Conservation (phyloP, 1,140 invertebrate species). For the Choristoneura fumiferana region DNA sequence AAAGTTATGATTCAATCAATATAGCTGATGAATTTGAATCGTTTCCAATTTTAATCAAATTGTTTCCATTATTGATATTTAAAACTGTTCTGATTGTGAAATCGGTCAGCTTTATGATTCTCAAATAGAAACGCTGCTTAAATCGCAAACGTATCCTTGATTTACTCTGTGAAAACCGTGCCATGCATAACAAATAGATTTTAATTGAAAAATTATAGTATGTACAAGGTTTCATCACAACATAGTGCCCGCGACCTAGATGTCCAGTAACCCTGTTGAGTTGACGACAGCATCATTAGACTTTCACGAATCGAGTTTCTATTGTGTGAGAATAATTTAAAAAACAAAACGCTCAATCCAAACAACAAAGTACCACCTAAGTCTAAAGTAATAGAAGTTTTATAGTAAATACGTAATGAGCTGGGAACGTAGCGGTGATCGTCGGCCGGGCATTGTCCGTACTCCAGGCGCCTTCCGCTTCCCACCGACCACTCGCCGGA, state of each 20-base stretch:
- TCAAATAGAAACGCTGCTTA: neutral
- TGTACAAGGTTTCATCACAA: constrained; percentile 15
- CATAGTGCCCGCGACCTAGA: constrained; percentile 13
- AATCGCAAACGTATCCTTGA: constrained; percentile 5
- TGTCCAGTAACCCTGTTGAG: constrained; percentile 14
- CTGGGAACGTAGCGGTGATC: constrained; percentile 64
- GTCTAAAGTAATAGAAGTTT: constrained; percentile 48
- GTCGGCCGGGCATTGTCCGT: constrained; percentile 64
- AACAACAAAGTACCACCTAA: constrained; percentile 24
- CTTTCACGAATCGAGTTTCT: constrained; percentile 2
- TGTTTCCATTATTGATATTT: neutral
- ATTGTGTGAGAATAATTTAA: constrained; percentile 16
- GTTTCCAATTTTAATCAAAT: constrained; percentile 4
- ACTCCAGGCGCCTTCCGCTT: constrained; percentile 61
- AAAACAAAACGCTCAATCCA: constrained; percentile 17
- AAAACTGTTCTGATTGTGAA: constrained; percentile 1
- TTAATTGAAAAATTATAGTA: constrained; percentile 18
- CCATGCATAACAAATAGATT: constrained; percentile 13
- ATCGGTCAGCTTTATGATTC: neutral
- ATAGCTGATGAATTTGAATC: neutral
- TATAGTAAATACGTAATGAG: constrained; percentile 71
- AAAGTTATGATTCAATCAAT: constrained; percentile 7
- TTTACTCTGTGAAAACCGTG: constrained; percentile 11
- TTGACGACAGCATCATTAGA: constrained; percentile 3
- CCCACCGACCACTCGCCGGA: constrained; percentile 39